Conservation (phyloP, 1,140 invertebrate species). For the Meloidogyne floridensis region DNA sequence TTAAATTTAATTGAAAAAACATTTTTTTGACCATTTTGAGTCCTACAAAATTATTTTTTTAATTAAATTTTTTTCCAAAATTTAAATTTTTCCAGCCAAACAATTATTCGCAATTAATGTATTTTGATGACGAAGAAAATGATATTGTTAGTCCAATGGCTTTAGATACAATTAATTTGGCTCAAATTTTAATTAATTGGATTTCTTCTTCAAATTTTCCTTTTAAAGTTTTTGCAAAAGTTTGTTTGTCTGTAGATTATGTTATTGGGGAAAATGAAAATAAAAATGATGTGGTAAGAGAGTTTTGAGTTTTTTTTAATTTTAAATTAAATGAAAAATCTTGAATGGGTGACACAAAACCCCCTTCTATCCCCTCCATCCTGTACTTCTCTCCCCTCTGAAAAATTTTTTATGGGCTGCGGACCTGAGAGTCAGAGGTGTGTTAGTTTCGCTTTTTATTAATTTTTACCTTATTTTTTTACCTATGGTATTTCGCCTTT, state of each 20-base stretch:
- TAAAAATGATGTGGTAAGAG: not conserved
- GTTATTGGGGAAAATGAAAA: not conserved
- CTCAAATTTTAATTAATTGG: not conserved
- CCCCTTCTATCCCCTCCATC: too few species aligned
- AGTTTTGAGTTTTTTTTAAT: too few species aligned
- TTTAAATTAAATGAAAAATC: too few species aligned
- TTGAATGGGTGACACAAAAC: too few species aligned
- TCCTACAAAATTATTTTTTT: not conserved
- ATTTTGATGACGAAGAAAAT: not conserved
- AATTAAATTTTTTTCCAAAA: not conserved
- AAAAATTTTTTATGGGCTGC: too few species aligned
- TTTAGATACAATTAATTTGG: not conserved
- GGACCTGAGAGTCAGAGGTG: too few species aligned
- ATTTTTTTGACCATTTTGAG: not conserved
- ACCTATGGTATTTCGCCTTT: too few species aligned
- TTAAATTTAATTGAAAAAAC: too few species aligned
- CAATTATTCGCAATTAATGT: not conserved
- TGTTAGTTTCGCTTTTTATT: too few species aligned
- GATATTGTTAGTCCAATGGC: not conserved
- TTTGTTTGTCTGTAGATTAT: not conserved
- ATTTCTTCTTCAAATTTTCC: not conserved
- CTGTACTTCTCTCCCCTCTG: too few species aligned
- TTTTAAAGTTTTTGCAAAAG: slow-evolving; percentile 3
- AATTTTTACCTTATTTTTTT: too few species aligned
- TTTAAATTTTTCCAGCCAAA: not conserved